Base-by-base conservation (phyloP, 1,140 invertebrate species). In the Neoseiulus cucumeris region DNA sequence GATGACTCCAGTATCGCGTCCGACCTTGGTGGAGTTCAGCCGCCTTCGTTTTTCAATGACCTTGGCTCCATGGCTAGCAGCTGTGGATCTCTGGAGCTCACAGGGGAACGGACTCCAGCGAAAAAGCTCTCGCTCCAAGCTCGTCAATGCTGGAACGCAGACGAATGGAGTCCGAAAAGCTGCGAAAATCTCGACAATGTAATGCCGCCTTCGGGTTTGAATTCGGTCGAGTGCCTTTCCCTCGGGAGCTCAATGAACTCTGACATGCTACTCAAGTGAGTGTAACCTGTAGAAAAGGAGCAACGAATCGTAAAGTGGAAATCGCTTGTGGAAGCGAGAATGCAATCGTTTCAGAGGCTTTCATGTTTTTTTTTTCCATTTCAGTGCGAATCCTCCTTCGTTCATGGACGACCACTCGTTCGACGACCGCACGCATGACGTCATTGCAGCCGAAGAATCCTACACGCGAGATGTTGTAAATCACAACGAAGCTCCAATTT, bases 161-260 rank as follows among this genome's bases (percentile, higher is more conserved):
- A 59, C 22, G 51, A 59, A 25, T 59, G 51, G 51, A 59, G 51
- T 25, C 51, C 51, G 22, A 59, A 59, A 59, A 59, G 51, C 22
- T 59, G 51, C 33, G 51, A 59, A 59, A 59, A 59, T 25, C 51
- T 59, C 51, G 51, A 59, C 33, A 59, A 59, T 20, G 51, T 59
- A 4, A 59, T 59, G 51, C 51, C 51, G 22, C 51, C 51, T 6
- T 59, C 51, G 17, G 51, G 51, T 20, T 33, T 59, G 25, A 59
- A 59, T 20, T 59, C 51, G 25, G 51, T 59, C 51, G 51, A 59
- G 22, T 59, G 51, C 33, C 51, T 59, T 33, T 59, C 51, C 17
- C 51, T 59, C 25, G 33, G 51, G 51, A 59, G 51, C 22, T 59
- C 51, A 18, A 25, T 33, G 14, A 59, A 59, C 51, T 59, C 51